Evolutionary conservation across 2,797 vertebrate species (phyloP).

Genomic region (Galaxias olidus): DNA sequence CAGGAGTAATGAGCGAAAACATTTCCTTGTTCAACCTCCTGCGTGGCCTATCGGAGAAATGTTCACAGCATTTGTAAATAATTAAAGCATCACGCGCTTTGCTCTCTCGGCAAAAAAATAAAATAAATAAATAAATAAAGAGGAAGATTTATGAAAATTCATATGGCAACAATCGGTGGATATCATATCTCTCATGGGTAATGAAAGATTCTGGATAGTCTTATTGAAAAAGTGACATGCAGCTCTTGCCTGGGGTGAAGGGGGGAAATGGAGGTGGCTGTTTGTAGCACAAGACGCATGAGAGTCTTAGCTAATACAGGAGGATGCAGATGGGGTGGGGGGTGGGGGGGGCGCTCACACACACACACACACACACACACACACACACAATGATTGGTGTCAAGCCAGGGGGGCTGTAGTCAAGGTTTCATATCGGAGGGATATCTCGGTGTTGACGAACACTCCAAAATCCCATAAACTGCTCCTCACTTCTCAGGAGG

Average conservation of each 20-base stretch:
- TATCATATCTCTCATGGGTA: neutral
- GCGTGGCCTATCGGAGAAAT: constrained; percentile 42
- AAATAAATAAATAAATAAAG: too few relatives aligned
- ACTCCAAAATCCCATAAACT: too few relatives aligned
- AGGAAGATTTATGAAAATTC: constrained; percentile 45
- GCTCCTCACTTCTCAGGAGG: too few relatives aligned
- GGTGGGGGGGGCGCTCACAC: constrained; percentile 25
- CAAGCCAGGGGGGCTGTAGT: too few relatives aligned
- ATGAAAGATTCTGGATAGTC: constrained; percentile 5
- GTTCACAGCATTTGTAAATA: constrained; percentile 44
- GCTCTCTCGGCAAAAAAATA: constrained; percentile 10
- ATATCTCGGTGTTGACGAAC: too few relatives aligned
- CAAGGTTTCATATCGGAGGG: too few relatives aligned
- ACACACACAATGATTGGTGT: too few relatives aligned
- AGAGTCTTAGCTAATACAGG: constrained; percentile 41
- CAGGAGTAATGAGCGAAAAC: constrained; percentile 42
- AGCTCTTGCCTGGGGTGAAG: constrained; percentile 25
- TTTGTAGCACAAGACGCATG: constrained; percentile 37
- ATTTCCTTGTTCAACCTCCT: constrained; percentile 1
- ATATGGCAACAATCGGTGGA: constrained; percentile 21
- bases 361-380: constrained; percentile 16
- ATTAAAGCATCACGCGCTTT: constrained; percentile 33
- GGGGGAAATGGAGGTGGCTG: constrained; percentile 25
- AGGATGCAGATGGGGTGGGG: constrained; percentile 32
- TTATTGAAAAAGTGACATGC: constrained; percentile 18